phyloP scores from a whole-genome alignment of 2,888 invertebrate species.

The Ceriagrion tenellum region DNA sequence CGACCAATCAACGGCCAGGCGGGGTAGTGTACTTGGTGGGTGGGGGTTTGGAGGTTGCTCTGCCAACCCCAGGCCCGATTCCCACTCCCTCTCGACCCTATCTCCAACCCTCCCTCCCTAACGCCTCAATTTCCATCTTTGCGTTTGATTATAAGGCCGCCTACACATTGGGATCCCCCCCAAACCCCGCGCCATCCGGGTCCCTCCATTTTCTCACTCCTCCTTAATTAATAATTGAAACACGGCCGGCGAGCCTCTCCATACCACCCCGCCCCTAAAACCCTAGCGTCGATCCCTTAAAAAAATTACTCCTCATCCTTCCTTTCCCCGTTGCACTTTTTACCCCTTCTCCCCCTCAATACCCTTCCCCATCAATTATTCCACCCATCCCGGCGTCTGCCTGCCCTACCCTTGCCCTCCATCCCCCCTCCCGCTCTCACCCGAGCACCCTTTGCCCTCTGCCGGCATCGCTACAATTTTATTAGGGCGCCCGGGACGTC shows the following conservation, averaged over 20 bases:
- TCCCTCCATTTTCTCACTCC: slow-evolving; percentile 56
- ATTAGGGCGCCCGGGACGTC: slow-evolving; percentile 40
- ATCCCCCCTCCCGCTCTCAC: background rate
- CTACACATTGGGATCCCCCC: slow-evolving; percentile 30
- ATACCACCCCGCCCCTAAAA: background rate
- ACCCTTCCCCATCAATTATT: background rate
- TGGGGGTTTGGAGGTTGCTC: background rate
- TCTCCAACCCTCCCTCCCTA: background rate
- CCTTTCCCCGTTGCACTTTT: background rate
- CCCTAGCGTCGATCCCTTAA: slow-evolving; percentile 6
- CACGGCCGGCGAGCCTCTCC: slow-evolving; percentile 28
- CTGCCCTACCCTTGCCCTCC: too few species aligned
- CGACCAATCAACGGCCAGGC: slow-evolving; percentile 48
- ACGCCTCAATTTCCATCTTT: slow-evolving; percentile 66
- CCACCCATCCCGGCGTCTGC: background rate
- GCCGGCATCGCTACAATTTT: slow-evolving; percentile 18
- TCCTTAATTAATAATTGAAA: slow-evolving; percentile 67
- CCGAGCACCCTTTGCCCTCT: background rate
- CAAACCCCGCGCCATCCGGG: background rate
- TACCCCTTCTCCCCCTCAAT: background rate
- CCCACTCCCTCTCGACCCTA: background rate
- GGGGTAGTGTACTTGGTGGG: background rate
- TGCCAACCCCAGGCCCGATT: background rate
- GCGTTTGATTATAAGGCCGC: slow-evolving; percentile 65
- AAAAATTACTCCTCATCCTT: background rate